Conservation (phyloP, 2,113 vertebrate genomes). For the Sialia sialis region DNA sequence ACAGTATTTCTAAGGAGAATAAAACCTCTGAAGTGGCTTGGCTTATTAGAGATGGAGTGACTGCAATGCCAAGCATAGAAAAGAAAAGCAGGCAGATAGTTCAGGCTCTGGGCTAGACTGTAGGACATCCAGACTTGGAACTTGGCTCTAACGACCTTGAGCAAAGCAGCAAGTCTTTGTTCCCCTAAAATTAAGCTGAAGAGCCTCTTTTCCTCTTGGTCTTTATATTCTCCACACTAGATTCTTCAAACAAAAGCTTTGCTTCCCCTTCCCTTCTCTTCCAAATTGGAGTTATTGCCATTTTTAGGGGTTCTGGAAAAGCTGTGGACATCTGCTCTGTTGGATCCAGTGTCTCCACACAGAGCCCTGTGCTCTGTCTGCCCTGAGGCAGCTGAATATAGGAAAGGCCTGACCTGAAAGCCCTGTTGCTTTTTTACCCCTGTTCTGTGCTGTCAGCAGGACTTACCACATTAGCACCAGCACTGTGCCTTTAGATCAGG, state of each 20-base stretch:
- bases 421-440: not conserved
- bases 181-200: not conserved
- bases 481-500: fast-evolving
- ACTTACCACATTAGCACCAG: not conserved
- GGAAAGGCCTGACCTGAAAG: not conserved
- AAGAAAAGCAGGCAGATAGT: not conserved
- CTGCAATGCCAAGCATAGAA: not conserved
- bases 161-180: not conserved
- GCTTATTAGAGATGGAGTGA: not conserved
- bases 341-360: not conserved
- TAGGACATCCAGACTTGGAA: not conserved
- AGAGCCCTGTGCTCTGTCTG: not conserved
- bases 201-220: not conserved
- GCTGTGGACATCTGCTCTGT: not conserved
- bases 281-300: not conserved
- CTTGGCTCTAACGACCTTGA: not conserved
- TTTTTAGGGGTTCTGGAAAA: not conserved
- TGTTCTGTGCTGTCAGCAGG: not conserved
- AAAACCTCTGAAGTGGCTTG: not conserved
- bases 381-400: not conserved
- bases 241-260: not conserved
- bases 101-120: not conserved
- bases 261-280: not conserved
- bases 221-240: not conserved
- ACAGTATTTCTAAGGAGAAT: not conserved